A percentile compares a stretch with the other conserved stretches of the same genome.
Evolutionary conservation across 2,888 invertebrate genomes (phyloP).

Genomic region (Trichopoda pennipes): DNA sequence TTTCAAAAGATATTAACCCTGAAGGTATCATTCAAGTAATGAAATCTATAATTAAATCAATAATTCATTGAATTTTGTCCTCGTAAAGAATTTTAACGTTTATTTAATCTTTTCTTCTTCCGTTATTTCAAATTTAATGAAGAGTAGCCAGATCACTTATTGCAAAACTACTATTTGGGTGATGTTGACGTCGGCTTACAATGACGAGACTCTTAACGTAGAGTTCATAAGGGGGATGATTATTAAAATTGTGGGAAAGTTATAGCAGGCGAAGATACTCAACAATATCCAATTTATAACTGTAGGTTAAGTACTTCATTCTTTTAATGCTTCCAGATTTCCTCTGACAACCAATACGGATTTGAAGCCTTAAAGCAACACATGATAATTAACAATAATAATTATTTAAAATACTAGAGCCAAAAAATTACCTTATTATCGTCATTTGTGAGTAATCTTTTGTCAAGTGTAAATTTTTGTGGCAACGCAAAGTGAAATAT

Average conservation of each 20-base stretch:
- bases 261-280: not conserved
- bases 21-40: no score
- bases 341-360: constrained; percentile 33
- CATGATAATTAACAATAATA: not conserved
- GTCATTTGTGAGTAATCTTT: not conserved
- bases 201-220: no score
- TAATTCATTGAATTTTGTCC: no score
- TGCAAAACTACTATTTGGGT: no score
- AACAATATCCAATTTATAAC: not conserved
- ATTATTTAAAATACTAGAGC: not conserved
- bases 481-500: constrained; percentile 80
- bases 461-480: constrained; percentile 10
- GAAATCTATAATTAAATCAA: no score
- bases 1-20: no score
- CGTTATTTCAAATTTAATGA: no score
- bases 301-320: not conserved
- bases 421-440: not conserved
- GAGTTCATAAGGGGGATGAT: no score
- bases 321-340: constrained; percentile 23
- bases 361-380: constrained; percentile 17
- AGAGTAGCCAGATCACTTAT: no score
- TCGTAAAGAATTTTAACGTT: no score
- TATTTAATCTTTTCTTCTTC: no score
- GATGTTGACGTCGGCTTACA: no score
- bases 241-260: not conserved